Conservation (phyloP, 2,888 invertebrate genomes). For the Anarsia innoxiella region DNA sequence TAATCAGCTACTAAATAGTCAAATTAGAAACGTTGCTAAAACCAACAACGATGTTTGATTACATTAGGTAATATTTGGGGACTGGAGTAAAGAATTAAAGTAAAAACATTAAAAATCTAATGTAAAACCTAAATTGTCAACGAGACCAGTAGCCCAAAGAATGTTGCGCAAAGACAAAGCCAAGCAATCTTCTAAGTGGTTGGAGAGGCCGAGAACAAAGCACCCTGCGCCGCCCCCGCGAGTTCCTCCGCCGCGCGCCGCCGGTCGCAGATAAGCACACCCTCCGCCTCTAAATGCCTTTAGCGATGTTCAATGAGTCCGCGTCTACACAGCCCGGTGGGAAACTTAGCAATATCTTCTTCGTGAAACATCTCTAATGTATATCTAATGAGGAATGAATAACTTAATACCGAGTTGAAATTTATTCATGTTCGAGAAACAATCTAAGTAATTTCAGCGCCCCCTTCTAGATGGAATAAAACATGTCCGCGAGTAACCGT, state of each 20-base stretch:
- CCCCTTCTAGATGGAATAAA: slow-evolving; percentile 22
- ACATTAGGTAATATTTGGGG: too few relatives aligned
- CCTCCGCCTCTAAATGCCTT: slow-evolving; percentile 53
- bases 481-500: slow-evolving; percentile 17
- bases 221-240: slow-evolving; percentile 32
- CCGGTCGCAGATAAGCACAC: slow-evolving; percentile 50
- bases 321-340: slow-evolving; percentile 37
- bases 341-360: slow-evolving; percentile 42
- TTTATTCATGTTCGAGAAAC: slow-evolving; percentile 25
- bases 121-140: slow-evolving; percentile 47
- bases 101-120: too few relatives aligned
- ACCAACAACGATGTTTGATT: slow-evolving; percentile 3
- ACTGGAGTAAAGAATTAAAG: too few relatives aligned
- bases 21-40: too few relatives aligned
- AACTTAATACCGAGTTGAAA: slow-evolving; percentile 29
- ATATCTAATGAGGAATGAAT: slow-evolving; percentile 42
- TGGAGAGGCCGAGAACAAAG: slow-evolving; percentile 51
- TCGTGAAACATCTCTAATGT: slow-evolving; percentile 37
- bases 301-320: slow-evolving; percentile 43
- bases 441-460: slow-evolving; percentile 27
- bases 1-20: slow-evolving; percentile 15
- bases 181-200: slow-evolving; percentile 70
- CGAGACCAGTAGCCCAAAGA: slow-evolving; percentile 46
- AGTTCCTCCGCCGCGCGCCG: slow-evolving; percentile 26
- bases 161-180: slow-evolving; percentile 58